A percentile compares a stretch with the other conserved stretches of the same genome.
Evolutionary conservation across 2,113 vertebrate genomes (phyloP).

Genomic region (rat (Rattus norvegicus)): GRCr8 NC_086020.1:217689001-217689500

Average conservation of each 20-base stretch:
- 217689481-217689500: neutral
- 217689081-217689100: neutral
- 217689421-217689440: neutral
- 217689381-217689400: neutral
- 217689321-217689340: neutral
- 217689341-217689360: neutral
- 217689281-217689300: neutral
- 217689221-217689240: neutral
- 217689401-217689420: neutral
- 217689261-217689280: neutral
- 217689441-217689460: neutral
- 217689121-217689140: neutral
- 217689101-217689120: neutral
- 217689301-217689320: neutral
- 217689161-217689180: neutral
- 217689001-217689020: neutral
- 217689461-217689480: neutral
- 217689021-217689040: neutral
- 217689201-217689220: neutral
- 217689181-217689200: neutral
- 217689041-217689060: neutral
- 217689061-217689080: slow-evolving; percentile 9
- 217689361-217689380: neutral
- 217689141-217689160: slow-evolving; percentile 19
- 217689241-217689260: neutral